A percentile compares a stretch with the other conserved stretches of the same genome.
phyloP scores from a whole-genome alignment of 2,797 vertebrate genomes.

The Rhinatrema bivittatum region DNA sequence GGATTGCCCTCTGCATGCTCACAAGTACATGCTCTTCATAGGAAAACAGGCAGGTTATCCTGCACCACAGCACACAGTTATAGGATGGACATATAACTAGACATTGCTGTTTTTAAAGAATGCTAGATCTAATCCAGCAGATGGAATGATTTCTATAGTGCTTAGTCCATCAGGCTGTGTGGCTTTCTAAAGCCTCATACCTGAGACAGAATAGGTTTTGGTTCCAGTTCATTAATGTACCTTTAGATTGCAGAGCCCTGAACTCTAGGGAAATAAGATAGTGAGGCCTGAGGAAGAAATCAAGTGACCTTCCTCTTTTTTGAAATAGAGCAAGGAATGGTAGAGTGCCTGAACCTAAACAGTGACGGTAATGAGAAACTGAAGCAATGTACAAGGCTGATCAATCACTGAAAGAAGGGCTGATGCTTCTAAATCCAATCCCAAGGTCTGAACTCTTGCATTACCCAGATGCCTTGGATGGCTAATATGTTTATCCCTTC shows the following conservation, averaged over 20 bases:
- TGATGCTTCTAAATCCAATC: constrained; percentile 25
- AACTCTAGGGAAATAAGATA: constrained; percentile 32
- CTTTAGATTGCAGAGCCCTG: constrained; percentile 27
- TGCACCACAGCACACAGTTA: too few species aligned
- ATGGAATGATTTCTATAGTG: background rate
- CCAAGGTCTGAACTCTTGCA: constrained; percentile 14
- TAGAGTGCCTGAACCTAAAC: constrained; percentile 13
- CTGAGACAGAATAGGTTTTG: constrained; percentile 14
- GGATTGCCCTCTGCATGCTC: too few species aligned
- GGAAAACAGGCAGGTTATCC: too few species aligned
- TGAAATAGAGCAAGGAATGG: constrained; percentile 1
- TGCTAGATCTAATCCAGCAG: background rate
- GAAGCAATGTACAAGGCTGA: constrained; percentile 15
- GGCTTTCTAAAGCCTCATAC: constrained; percentile 10
- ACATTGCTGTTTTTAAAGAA: background rate
- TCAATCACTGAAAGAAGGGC: constrained; percentile 24
- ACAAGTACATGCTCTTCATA: too few species aligned
- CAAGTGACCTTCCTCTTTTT: constrained; percentile 16
- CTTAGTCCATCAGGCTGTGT: too few species aligned
- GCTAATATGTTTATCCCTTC: constrained; percentile 18
- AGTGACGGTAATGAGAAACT: constrained; percentile 27
- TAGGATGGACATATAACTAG: background rate
- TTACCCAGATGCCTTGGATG: constrained; percentile 32
- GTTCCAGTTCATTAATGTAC: constrained; percentile 13
- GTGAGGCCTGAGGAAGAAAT: constrained; percentile 19